Evolutionary conservation across 2,113 vertebrate genomes (phyloP).

Genomic region (Sorex araneus): DNA sequence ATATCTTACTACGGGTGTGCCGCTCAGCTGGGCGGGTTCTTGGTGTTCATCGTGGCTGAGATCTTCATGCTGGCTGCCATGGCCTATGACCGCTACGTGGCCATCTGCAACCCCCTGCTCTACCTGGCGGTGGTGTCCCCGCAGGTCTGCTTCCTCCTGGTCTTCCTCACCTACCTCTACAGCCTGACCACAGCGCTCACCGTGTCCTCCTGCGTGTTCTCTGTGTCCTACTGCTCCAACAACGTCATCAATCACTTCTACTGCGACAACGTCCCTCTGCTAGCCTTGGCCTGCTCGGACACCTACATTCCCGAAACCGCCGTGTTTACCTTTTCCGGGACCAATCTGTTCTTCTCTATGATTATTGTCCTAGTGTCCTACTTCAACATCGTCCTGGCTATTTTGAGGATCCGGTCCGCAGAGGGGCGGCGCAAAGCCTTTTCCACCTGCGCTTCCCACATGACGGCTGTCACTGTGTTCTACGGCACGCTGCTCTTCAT

Average conservation of each 20-base stretch:
- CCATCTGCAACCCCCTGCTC: constrained; percentile 57
- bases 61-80: constrained; percentile 55
- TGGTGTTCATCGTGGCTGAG: constrained; percentile 60
- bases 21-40: neutral
- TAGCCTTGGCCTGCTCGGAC: constrained; percentile 73
- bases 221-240: constrained; percentile 58
- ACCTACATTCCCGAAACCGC: constrained; percentile 62
- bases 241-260: constrained; percentile 77
- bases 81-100: constrained; percentile 59
- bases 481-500: constrained; percentile 78
- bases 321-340: constrained; percentile 42
- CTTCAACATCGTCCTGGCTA: constrained; percentile 60
- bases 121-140: constrained; percentile 31
- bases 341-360: constrained; percentile 69
- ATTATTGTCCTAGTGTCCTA: constrained; percentile 75
- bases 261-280: constrained; percentile 67
- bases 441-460: constrained; percentile 73
- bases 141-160: constrained; percentile 10
- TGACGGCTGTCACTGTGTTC: constrained; percentile 63
- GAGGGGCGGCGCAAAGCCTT: constrained; percentile 72
- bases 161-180: neutral
- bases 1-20: constrained; percentile 59
- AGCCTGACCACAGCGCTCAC: constrained; percentile 54
- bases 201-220: constrained; percentile 51
- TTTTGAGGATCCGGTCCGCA: constrained; percentile 68